Evolutionary conservation across 2,113 vertebrate species (phyloP), one percentile per base, ranked within the genome.

Genomic region (Dipodomys stephensi): DNA sequence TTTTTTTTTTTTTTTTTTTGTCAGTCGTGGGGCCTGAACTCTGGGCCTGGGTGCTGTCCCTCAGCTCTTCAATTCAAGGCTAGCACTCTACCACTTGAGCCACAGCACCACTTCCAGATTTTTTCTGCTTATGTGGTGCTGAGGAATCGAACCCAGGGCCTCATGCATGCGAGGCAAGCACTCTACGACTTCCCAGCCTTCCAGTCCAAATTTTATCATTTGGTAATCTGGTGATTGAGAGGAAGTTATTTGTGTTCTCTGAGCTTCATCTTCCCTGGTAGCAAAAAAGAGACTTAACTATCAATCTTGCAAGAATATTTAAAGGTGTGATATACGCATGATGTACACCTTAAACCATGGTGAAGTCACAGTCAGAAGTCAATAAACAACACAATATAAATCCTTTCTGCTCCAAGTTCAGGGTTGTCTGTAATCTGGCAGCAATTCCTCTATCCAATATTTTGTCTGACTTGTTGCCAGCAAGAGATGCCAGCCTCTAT

Each of bases 311-410:
- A 30, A 0, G 3, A 4, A 22, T 30, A 39, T 10, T 39, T 32
- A 65, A 5, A 8, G 2, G 5, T 62, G 30, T 44, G 2, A 64
- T 81, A 2, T 7, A 35, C 1, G 15, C 69, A 28, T 25, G 7
- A 1, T 22, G 22, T 32, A 15, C 30, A 28, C 3, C 10, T 69
- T 53, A 19, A 1, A 11, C 5, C 2, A 73, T 28, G 0, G 4
- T 23, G 5, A 13, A 72, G 1, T 67, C 49, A 65, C 12, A 49
- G 6, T 7, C 62, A 25, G 68, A 86, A 62, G 30, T 71, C 78
- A 49, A 13, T 57, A 27, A 81, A 22, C 11, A 23, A 11, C 12
- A 28, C 1, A 23, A 0, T 30, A 85, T 20, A 39, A 72, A 83
- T 80, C 16, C 18, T 4, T 35, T 82, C 64, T 62, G 1, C 6